Conservation (phyloP, 2,797 vertebrate species). For the Falco cherrug region DNA sequence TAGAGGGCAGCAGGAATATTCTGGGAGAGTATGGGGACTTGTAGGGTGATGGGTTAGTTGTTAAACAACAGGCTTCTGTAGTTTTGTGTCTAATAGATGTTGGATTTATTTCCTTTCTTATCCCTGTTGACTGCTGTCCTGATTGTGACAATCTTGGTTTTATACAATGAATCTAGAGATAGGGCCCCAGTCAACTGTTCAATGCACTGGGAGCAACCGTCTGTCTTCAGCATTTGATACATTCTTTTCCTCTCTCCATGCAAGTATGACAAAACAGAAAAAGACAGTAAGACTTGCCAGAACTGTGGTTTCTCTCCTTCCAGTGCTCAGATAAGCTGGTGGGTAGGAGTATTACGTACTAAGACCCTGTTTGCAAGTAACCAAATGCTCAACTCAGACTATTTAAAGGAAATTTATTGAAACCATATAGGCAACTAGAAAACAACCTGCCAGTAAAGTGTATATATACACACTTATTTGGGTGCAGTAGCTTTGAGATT, state of each 20-base stretch:
- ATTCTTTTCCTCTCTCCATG: background rate
- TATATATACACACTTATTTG: background rate
- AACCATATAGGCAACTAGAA: background rate
- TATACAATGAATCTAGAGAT: background rate
- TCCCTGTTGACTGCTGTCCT: background rate
- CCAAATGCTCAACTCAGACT: background rate
- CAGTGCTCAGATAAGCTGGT: rapidly evolving
- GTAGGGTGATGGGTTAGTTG: background rate
- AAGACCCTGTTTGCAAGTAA: background rate
- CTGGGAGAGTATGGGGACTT: background rate
- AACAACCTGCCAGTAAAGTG: background rate
- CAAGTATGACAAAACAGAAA: background rate
- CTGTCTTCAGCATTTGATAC: background rate
- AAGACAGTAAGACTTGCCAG: background rate
- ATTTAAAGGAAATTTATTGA: background rate
- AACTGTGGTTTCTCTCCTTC: background rate
- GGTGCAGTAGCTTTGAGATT: background rate
- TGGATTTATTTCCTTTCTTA: slow-evolving; percentile 15
- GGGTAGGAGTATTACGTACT: background rate
- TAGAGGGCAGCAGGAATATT: background rate
- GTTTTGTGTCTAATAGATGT: background rate
- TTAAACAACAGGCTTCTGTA: background rate
- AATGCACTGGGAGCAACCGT: background rate
- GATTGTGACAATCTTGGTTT: slow-evolving; percentile 6
- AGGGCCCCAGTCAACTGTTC: background rate